Conservation (phyloP, 1,140 invertebrate genomes). For the Camponotus floridanus region DNA sequence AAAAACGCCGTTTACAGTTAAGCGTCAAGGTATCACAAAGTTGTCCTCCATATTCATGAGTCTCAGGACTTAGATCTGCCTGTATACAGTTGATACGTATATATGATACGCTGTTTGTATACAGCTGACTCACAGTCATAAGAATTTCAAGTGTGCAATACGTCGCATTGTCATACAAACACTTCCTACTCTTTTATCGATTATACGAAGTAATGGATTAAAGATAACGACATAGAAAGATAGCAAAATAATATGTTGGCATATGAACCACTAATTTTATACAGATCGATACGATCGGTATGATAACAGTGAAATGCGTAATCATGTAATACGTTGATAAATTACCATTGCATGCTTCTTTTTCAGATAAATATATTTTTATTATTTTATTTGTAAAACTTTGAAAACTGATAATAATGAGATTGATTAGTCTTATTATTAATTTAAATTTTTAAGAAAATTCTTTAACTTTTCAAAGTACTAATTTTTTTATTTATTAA, state of each 20-base stretch:
- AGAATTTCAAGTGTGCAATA: conserved; percentile 8
- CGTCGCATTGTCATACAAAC: background rate
- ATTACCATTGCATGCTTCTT: background rate
- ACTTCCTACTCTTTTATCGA: background rate
- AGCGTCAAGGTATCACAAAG: background rate
- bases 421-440: background rate
- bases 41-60: background rate
- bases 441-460: background rate
- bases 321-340: background rate
- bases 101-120: too few relatives aligned
- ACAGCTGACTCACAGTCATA: conserved; percentile 10
- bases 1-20: too few relatives aligned
- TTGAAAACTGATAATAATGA: background rate
- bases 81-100: background rate
- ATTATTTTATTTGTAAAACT: background rate
- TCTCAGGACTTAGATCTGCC: background rate
- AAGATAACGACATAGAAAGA: background rate
- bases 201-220: background rate
- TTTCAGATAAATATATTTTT: background rate
- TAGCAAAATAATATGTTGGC: background rate
- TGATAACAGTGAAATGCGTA: background rate
- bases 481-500: background rate
- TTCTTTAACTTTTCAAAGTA: background rate
- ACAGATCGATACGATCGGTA: background rate
- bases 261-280: background rate